Percentiles rank a stretch among this genome's conserved stretches.
phyloP scores from a whole-genome alignment of 35 echinoderm and acorn worm genomes.

The Ophioderma brevispina region DNA sequence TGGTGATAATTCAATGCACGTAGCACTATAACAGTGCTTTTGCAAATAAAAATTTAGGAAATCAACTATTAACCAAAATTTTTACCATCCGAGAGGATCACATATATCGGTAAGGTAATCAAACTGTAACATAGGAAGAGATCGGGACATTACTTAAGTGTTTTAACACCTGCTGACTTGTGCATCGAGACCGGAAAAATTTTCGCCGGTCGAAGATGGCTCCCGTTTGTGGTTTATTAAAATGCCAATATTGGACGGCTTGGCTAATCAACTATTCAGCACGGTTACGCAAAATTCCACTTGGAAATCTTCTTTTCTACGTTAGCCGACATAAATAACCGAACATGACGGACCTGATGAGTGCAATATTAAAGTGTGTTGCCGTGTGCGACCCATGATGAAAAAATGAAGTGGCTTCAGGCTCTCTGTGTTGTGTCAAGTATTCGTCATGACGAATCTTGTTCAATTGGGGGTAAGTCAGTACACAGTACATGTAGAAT shows the following conservation, averaged over 20 bases:
- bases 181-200: not conserved
- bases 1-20: not conserved
- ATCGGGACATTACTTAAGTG: not conserved
- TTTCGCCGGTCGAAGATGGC: not conserved
- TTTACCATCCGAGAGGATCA: not conserved
- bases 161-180: not conserved
- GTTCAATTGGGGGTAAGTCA: conserved; percentile 88
- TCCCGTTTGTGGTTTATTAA: not conserved
- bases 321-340: not conserved
- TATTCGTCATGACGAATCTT: conserved; percentile 58
- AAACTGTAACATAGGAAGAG: not conserved
- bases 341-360: conserved; percentile 49
- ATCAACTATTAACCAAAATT: not conserved
- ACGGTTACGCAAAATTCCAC: not conserved
- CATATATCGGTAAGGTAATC: not conserved
- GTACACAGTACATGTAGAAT: no score
- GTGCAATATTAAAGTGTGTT: conserved; percentile 98
- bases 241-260: not conserved
- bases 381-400: conserved; percentile 95
- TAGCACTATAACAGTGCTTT: not conserved
- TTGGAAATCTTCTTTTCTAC: not conserved
- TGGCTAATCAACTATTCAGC: not conserved
- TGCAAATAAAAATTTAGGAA: not conserved
- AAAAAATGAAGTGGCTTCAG: conserved; percentile 57
- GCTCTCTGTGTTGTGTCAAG: conserved; percentile 67